Base-by-base conservation (phyloP, 2,888 invertebrate genomes). In the Prosopocoilus inquinatus region DNA sequence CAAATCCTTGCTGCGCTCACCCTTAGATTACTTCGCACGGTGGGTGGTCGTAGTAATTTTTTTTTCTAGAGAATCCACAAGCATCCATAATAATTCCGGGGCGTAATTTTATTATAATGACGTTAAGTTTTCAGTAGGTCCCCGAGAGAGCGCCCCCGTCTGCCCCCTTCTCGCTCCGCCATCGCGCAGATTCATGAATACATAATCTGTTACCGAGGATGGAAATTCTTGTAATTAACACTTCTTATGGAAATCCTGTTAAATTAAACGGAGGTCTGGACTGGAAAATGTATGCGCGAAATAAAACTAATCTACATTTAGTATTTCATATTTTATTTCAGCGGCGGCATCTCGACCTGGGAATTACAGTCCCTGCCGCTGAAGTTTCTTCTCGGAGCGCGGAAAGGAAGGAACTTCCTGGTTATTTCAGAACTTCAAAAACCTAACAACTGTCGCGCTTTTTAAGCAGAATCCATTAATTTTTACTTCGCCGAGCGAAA, bases 241-340 rank as follows among this genome's bases (percentile, higher is more conserved):
- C 66, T 66, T 66, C 66, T 66, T 65, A 65, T 66, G 67, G 67
- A 67, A 66, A 67, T 66, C 64, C 62, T 53, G 66, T 65, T 65
- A 67, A 70, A 73, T 73, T 73, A 72, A 71, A 70, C 68, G 67
- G 66, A 57, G 66, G 67, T 60, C 67, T 64, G 67, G 61, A 66
- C 68, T 69, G 70, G 70, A 70, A 65, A 67, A 65, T 66, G 61
- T 70, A 70, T 69, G 68, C 71, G 60, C 62, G 62, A 64, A 70
- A 70, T 71, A 69, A 69, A 70, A 70, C 70, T 71, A 70, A 72
- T 72, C 71, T 71, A 62, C 71, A 72, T 72, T 72, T 67, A 67
- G 67, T 67, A 67, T 68, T 66, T 66, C 67, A 68, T 69, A 69
- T 69, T 69, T 69, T 67, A 67, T 68, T 62, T 64, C 43, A 53